These are phyloP conservation scores for Falco naumanni DNA, from an alignment of 2,797 vertebrate genomes.

Conservation along the genomic window DNA sequence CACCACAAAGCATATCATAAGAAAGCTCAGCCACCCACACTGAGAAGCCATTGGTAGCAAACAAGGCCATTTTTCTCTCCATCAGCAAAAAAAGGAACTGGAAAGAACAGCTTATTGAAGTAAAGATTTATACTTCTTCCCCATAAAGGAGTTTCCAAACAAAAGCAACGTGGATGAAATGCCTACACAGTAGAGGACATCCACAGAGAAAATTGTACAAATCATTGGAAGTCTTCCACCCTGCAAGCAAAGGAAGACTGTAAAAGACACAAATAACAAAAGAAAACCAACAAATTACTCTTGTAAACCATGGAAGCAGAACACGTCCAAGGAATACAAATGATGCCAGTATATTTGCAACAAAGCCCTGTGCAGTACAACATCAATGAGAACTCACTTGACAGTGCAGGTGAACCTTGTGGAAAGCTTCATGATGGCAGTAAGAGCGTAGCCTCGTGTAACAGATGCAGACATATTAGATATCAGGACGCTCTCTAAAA, in stretches of 20 bases:
- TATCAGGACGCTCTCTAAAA: constrained; percentile 94
- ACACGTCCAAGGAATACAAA: neutral
- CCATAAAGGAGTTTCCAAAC: neutral
- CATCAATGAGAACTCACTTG: constrained; percentile 83
- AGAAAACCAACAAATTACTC: neutral
- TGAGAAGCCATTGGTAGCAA: neutral
- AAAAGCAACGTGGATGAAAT: neutral
- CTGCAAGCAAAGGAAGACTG: neutral
- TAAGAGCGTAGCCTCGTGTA: constrained; percentile 95
- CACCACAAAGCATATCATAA: neutral
- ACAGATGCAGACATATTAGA: constrained; percentile 96
- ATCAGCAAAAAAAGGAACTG: neutral
- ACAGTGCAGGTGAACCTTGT: constrained; percentile 94
- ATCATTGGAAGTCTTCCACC: neutral
- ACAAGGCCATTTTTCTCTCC: neutral
- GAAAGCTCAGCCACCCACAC: neutral
- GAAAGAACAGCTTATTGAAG: neutral
- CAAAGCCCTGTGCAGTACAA: neutral
- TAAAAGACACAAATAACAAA: neutral
- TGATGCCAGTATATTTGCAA: neutral
- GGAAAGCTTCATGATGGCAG: constrained; percentile 98
- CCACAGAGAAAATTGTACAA: neutral
- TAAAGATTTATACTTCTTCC: neutral
- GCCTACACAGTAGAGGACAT: neutral
- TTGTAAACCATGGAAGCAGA: neutral